These are phyloP conservation scores for Anarsia innoxiella DNA, from an alignment of 2,888 invertebrate genomes.

Conservation along the genomic window DNA sequence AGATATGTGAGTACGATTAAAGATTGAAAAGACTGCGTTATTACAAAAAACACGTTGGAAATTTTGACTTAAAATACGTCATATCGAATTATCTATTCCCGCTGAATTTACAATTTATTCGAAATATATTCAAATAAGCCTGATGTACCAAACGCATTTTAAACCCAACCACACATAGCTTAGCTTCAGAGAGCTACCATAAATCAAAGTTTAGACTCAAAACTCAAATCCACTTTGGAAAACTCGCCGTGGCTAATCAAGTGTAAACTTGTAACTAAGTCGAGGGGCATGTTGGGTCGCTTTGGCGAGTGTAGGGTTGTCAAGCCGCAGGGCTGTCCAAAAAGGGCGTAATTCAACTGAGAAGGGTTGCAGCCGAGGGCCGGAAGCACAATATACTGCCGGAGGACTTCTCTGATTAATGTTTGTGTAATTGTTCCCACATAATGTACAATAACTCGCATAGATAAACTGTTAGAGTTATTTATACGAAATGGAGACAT, in stretches of 20 bases:
- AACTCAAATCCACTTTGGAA: conserved; percentile 17
- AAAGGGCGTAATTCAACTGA: conserved; percentile 47
- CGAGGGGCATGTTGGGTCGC: conserved; percentile 16
- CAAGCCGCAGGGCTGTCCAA: conserved; percentile 17
- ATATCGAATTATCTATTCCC: too few relatives aligned
- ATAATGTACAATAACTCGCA: conserved; percentile 59
- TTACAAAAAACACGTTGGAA: too few relatives aligned
- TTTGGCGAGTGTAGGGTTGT: background rate
- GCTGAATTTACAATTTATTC: too few relatives aligned
- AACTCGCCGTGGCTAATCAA: conserved; percentile 55
- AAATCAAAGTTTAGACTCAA: conserved; percentile 17
- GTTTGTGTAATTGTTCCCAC: conserved; percentile 66
- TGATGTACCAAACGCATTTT: too few relatives aligned
- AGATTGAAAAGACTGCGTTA: too few relatives aligned
- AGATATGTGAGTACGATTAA: too few relatives aligned
- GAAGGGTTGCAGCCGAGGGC: conserved; percentile 53
- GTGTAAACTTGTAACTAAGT: conserved; percentile 55
- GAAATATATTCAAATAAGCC: too few relatives aligned
- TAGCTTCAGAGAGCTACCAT: conserved; percentile 24
- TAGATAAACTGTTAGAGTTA: conserved; percentile 37
- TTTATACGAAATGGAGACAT: conserved; percentile 20
- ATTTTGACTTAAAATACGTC: too few relatives aligned
- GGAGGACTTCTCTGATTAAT: conserved; percentile 60
- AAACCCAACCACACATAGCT: too few relatives aligned
- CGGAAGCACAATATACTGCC: conserved; percentile 54